A percentile compares a stretch with the other conserved stretches of the same genome.
Conservation (phyloP, 2,113 vertebrate species). For the Pycnonotus jocosus region DNA sequence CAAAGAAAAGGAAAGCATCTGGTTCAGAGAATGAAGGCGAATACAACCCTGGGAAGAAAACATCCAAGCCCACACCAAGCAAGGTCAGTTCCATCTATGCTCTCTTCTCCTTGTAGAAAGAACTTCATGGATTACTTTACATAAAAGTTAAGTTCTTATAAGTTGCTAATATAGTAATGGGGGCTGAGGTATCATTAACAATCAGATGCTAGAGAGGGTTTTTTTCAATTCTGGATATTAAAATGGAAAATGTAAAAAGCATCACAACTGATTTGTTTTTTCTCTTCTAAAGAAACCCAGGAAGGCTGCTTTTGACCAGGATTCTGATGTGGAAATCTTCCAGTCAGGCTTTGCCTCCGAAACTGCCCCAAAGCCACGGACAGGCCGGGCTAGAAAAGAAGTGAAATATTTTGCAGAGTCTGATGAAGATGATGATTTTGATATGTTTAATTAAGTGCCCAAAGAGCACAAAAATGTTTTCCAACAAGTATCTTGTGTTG, state of each 20-base stretch:
- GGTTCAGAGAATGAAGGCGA: slow-evolving; percentile 90
- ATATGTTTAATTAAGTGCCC: slow-evolving; percentile 91
- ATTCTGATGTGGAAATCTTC: slow-evolving; percentile 83
- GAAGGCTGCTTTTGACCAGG: slow-evolving; percentile 79
- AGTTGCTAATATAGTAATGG: background rate
- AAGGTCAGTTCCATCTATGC: slow-evolving; percentile 70
- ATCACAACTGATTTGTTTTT: background rate
- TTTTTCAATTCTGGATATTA: background rate
- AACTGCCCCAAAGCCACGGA: slow-evolving; percentile 74
- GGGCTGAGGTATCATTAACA: background rate
- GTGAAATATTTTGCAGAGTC: slow-evolving; percentile 94
- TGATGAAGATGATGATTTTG: slow-evolving; percentile 85
- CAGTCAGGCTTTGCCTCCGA: slow-evolving; percentile 73
- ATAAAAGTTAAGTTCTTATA: fast-evolving
- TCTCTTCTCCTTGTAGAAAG: background rate
- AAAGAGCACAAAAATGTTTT: slow-evolving; percentile 75
- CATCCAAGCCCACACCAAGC: slow-evolving; percentile 66
- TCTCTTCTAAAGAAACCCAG: slow-evolving; percentile 79
- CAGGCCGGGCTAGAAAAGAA: slow-evolving; percentile 90
- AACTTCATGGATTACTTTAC: background rate
- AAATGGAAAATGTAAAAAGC: background rate
- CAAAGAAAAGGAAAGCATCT: slow-evolving; percentile 91
- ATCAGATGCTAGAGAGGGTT: background rate
- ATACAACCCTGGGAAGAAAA: slow-evolving; percentile 88
- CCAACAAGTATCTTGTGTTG: slow-evolving; percentile 76